Evolutionary conservation across 2,113 vertebrate genomes (phyloP), one percentile per base, ranked within the genome.

Genomic region (Periophthalmus modestus): DNA sequence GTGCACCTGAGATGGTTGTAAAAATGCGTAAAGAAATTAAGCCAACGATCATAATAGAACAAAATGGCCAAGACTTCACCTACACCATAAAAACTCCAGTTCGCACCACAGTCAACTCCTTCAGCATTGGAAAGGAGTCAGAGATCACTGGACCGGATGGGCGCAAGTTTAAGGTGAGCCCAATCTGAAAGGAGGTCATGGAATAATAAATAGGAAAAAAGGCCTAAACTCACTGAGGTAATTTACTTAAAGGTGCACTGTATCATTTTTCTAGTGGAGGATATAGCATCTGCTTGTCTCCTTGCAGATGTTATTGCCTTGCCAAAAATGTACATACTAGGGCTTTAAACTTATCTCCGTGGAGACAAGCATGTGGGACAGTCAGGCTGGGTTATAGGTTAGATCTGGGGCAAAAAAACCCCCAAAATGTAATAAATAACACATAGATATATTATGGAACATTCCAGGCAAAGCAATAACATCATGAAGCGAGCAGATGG

Each of bases 51-150:
- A 92, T 92, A 85, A 96, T 96, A 12, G 85, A 94, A 24, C 95
- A 95, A 85, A 94, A 93, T 0, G 95, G 93, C 62, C 75, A 93
- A 1, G 81, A 94, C 34, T 96, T 96, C 66, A 93, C 91, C 23
- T 88, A 89, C 82, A 94, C 92, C 0, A 79, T 94, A 21, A 95
- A 95, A 85, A 96, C 94, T 18, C 93, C 93, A 14, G 61, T 91
- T 48, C 85, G 85, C 57, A 93, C 89, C 24, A 79, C 88, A 33
- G 93, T 89, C 0, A 93, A 96, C 84, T 87, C 92, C 0, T 95
- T 96, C 66, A 94, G 76, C 0, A 55, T 96, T 0, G 95, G 95
- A 16, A 91, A 94, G 34, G 95, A 96, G 80, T 69, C 91, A 0
- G 94, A 95, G 4, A 93, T 96, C 12, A 91, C 82, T 2, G 66